Base-by-base conservation (phyloP, 1,140 invertebrate species). In the Ceratosolen fusciceps region DNA sequence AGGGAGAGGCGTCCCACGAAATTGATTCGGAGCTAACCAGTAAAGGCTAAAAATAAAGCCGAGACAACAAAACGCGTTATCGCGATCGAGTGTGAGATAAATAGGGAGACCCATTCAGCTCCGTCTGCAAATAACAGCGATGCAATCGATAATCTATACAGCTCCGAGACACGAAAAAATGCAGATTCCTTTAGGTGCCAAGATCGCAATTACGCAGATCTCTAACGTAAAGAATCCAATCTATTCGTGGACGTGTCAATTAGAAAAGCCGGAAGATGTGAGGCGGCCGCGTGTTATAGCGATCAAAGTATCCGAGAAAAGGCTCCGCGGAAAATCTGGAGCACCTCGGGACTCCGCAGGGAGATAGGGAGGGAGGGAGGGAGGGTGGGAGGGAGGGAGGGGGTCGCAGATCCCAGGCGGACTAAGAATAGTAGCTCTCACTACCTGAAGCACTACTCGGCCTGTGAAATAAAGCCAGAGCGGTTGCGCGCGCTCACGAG, bases 301-400 rank as follows among this genome's bases (percentile, higher is more conserved):
- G n/a, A n/a, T n/a, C n/a, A n/a, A n/a, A n/a, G n/a, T n/a, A n/a
- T n/a, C n/a, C n/a, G n/a, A n/a, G n/a, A n/a, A n/a, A n/a, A n/a
- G 52, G 8, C n/a, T 24, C 52, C 52, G 14, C 5, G 14, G 52
- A 24, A n/a, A 78, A 78, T 78, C 68, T 78, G 47, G 76, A 78
- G 34, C 76, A 77, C 60, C 34, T 8, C n/a, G n/a, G n/a, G n/a
- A n/a, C n/a, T n/a, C n/a, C n/a, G n/a, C n/a, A n/a, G n/a, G n/a
- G n/a, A n/a, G n/a, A n/a, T n/a, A n/a, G n/a, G n/a, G 8, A 5
- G 12, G 2, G 7, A 8, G 58, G 26, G 5, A 21, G 43, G n/a
- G n/a, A n/a, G n/a, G n/a, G 8, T 19, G 12, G 2, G 7, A 8
- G 58, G 26, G 5, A 21, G 43, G 26, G 5, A 21, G 43, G n/a